A percentile compares a stretch with the other conserved stretches of the same genome.
phyloP scores from a whole-genome alignment of 2,797 vertebrate species.

The Fistularia commersonii region DNA sequence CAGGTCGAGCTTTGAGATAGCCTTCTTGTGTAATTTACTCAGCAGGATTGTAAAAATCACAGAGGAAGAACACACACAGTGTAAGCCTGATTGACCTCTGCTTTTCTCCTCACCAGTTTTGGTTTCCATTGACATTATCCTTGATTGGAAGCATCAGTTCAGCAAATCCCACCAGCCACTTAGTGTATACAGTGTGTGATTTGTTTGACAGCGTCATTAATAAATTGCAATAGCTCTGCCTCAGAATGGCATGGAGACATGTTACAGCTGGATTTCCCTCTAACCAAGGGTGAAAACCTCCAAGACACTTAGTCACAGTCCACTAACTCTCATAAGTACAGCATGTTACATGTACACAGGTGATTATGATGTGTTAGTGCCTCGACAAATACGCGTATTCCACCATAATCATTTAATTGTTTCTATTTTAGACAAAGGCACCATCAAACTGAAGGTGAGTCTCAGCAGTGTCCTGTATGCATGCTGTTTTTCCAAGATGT shows the following conservation, averaged over 20 bases:
- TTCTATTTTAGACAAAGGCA: constrained; percentile 85
- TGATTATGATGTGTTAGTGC: neutral
- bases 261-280: constrained; percentile 39
- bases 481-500: constrained; percentile 21
- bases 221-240: constrained; percentile 11
- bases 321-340: constrained; percentile 1
- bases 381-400: neutral
- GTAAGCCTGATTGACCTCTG: too few relatives aligned
- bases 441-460: constrained; percentile 89
- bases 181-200: constrained; percentile 36
- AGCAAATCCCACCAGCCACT: neutral
- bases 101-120: too few relatives aligned
- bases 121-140: constrained; percentile 7
- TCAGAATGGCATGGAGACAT: constrained; percentile 37
- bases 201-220: constrained; percentile 40
- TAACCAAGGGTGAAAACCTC: constrained; percentile 1
- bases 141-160: constrained; percentile 24
- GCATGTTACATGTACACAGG: constrained; percentile 4
- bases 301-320: constrained; percentile 2
- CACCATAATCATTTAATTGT: constrained; percentile 21
- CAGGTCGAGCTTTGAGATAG: constrained; percentile 9
- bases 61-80: constrained; percentile 2
- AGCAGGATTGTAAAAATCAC: too few relatives aligned
- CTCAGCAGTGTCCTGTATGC: constrained; percentile 6
- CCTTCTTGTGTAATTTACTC: too few relatives aligned